A percentile compares a stretch with the other conserved stretches of the same genome.
Conservation (phyloP, 1,140 invertebrate species). For the Tetragonula clypearis region DNA sequence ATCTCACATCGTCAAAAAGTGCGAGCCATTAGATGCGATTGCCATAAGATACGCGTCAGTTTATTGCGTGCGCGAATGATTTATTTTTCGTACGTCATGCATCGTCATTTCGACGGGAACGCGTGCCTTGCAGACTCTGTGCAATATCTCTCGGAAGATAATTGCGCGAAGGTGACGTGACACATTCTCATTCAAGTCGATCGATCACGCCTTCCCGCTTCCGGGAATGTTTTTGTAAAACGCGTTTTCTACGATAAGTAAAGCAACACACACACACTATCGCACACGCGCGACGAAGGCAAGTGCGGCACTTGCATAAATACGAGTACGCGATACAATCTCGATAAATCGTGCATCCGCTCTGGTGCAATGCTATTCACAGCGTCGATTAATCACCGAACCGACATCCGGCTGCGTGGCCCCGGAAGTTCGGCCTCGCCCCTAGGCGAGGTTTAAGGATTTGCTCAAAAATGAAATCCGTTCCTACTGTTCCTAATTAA, state of each 20-base stretch:
- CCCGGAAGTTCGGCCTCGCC: background rate
- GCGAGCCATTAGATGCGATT: no score
- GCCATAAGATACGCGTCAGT: no score
- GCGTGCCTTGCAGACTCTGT: background rate
- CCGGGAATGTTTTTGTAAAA: background rate
- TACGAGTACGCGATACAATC: conserved; percentile 31
- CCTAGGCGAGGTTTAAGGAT: conserved; percentile 26
- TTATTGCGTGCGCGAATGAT: background rate
- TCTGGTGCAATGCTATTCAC: conserved; percentile 16
- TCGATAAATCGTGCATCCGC: conserved; percentile 26
- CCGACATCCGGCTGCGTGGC: conserved; percentile 2
- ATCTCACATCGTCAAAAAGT: background rate
- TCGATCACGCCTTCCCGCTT: background rate
- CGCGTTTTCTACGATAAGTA: conserved; percentile 22
- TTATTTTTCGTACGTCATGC: background rate
- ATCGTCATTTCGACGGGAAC: conserved; percentile 7
- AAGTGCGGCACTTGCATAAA: conserved; percentile 51
- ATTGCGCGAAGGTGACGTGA: background rate
- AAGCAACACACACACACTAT: background rate
- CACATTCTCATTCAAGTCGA: background rate
- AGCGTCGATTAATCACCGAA: conserved; percentile 30
- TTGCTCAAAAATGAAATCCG: conserved; percentile 59
- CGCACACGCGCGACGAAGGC: conserved; percentile 23
- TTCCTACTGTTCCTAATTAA: conserved; percentile 61
- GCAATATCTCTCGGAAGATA: background rate